Base-by-base conservation (phyloP, 2,113 vertebrate genomes). In the Carettochelys insculpta region DNA sequence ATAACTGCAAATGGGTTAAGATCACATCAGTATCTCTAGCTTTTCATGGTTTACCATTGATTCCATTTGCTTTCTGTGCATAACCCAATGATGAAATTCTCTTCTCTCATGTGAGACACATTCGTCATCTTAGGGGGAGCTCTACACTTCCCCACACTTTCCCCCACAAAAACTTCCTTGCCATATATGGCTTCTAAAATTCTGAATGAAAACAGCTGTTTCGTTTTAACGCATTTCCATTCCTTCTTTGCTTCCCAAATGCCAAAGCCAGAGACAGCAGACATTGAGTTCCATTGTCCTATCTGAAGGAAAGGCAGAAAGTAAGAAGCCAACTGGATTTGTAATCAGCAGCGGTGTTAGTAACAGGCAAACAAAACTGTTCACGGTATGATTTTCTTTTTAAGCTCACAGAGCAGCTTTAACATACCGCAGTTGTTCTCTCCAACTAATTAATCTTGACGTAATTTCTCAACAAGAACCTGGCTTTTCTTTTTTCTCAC, bases 251-350 rank as follows among this genome's bases (percentile, higher is more conserved):
- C 54, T 77, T 92, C 83, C 88, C 41, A 68, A 89, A 71, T 41
- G 78, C 80, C 86, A 87, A 82, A 92, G 52, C 89, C 27, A 77
- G 84, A 89, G 90, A 91, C 92, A 82, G 43, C 90, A 90, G 90
- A 85, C 82, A 5, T 24, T 0, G 4, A 90, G 88, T 86, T 92
- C 87, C 0, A 2, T 86, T 93, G 71, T 90, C 56, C 80, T 27
- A 88, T 79, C 3, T 3, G 80, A 90, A 85, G 85, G 77, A 29
- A 85, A 82, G 80, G 82, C 17, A 90, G 91, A 83, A 90, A 78
- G 48, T 38, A 53, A 91, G 94, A 87, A 17, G 51, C 88, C 75
- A 17, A 65, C 80, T 92, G 95, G 92, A 88, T 96, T 85, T 92
- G 47, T 90, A 88, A 79, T 92, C 8, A 2, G 68, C 34, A 91